Conservation (phyloP, 2,888 invertebrate genomes). For the Spodoptera exigua region DNA sequence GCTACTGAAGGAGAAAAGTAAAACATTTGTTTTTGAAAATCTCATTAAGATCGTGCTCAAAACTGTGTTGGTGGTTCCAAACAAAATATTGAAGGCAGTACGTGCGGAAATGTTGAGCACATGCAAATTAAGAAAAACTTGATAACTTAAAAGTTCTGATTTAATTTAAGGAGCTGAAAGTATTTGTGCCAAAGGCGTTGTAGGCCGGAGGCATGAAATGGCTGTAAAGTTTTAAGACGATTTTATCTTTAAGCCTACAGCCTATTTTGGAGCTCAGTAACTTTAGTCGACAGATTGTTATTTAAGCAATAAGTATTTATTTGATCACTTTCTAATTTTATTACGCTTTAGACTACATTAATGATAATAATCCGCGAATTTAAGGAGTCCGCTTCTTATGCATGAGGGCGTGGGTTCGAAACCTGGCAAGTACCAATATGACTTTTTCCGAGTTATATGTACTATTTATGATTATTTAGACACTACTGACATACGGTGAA, state of each 20-base stretch:
- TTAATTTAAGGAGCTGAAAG: conserved; percentile 36
- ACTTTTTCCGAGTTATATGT: too few relatives aligned
- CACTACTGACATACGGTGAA: too few relatives aligned
- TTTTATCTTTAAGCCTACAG: conserved; percentile 28
- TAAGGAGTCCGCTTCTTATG: too few relatives aligned
- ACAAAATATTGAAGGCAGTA: conserved; percentile 7
- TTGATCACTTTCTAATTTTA: too few relatives aligned
- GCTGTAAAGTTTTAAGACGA: conserved; percentile 43
- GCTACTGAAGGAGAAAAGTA: background rate
- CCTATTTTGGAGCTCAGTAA: conserved; percentile 15
- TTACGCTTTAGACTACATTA: too few relatives aligned
- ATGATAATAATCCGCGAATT: too few relatives aligned
- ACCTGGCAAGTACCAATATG: too few relatives aligned
- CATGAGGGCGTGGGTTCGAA: too few relatives aligned
- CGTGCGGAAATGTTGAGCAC: conserved; percentile 2
- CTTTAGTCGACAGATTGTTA: conserved; percentile 23
- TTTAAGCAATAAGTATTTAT: conserved; percentile 2
- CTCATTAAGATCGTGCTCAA: conserved; percentile 1
- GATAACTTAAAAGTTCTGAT: conserved; percentile 25
- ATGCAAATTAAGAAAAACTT: conserved; percentile 24
- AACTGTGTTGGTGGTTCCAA: conserved; percentile 18
- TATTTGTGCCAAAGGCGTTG: conserved; percentile 17
- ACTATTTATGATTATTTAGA: too few relatives aligned
- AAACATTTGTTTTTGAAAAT: conserved; percentile 1
- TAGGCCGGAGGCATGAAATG: conserved; percentile 30